Evolutionary conservation across 2,888 invertebrate species (phyloP).

Genomic region (Tinea semifulvella): DNA sequence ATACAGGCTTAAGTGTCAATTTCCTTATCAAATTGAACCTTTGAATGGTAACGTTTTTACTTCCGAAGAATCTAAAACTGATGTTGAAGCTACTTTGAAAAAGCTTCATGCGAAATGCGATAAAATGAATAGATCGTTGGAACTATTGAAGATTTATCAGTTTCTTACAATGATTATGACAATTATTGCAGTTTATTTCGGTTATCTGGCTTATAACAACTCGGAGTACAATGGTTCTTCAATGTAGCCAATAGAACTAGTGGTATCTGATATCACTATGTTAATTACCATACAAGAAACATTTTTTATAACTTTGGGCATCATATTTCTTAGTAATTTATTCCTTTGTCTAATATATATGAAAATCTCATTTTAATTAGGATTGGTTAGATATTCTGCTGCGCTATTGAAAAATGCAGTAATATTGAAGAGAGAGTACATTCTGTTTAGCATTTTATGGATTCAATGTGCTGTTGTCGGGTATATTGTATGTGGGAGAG

Average conservation of each 20-base stretch:
- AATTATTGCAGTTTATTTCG: conserved; percentile 33
- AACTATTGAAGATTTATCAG: conserved; percentile 41
- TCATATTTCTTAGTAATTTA: too few relatives aligned
- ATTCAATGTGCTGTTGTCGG: too few relatives aligned
- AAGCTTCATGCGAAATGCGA: conserved; percentile 45
- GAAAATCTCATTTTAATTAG: too few relatives aligned
- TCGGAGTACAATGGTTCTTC: conserved; percentile 37
- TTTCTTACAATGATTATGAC: conserved; percentile 40
- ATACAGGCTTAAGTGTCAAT: conserved; percentile 76
- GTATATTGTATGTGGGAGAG: too few relatives aligned
- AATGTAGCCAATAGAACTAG: conserved; percentile 44
- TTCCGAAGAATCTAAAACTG: conserved; percentile 70
- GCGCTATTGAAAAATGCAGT: too few relatives aligned
- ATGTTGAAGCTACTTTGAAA: conserved; percentile 74
- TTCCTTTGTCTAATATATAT: too few relatives aligned
- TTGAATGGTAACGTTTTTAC: conserved; percentile 32
- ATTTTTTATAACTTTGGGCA: too few relatives aligned
- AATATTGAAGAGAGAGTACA: too few relatives aligned
- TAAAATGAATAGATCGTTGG: conserved; percentile 34
- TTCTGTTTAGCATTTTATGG: too few relatives aligned
- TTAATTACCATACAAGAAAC: too few relatives aligned
- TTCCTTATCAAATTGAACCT: conserved; percentile 49
- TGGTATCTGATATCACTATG: conserved; percentile 39
- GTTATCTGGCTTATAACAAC: conserved; percentile 39
- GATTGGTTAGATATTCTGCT: too few relatives aligned